Base-by-base conservation (phyloP, 2,113 vertebrate species). In the Empidonax traillii region DNA sequence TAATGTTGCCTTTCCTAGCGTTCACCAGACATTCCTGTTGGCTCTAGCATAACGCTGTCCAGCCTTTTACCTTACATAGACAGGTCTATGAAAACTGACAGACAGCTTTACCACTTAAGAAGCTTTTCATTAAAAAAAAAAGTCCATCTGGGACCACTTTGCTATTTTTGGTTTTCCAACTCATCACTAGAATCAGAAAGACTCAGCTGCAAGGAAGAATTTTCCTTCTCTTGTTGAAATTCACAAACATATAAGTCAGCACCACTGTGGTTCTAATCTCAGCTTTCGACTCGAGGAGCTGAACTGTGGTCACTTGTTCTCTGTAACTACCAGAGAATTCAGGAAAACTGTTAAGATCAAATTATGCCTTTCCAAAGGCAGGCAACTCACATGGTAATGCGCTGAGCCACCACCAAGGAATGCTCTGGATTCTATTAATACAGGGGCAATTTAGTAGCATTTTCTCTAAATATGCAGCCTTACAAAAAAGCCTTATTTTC, bases 351-450 rank as follows among this genome's bases (percentile, higher is more conserved):
- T 93, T 94, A 76, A 95, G 74, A 97, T 97, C 85, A 98, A 97
- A 96, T 94, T 96, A 94, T 91, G 93, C 95, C 97, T 97, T 97
- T 97, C 96, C 89, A 94, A 97, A 85, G 83, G 76, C 79, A 90
- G n/a, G 65, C 76, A 85, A 76, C 92, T 97, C 63, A 33, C 88
- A 91, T 96, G 85, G 94, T 87, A 97, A 86, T 86, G 31, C 85
- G 85, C 91, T 97, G 96, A 97, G 96, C 91, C 90, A 96, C 96
- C 94, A 96, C 95, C 85, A 96, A 95, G 97, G 97, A 98, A 98
- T 98, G 97, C 88, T 94, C 93, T 95, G 96, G 97, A 94, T 97
- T 97, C 97, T 97, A 96, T 97, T 98, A 98, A 98, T 97, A 97
- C 44, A 95, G 94, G 86, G 31, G 55, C 78, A 94, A 92, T 96